Evolutionary conservation across 1,140 invertebrate species (phyloP).

Genomic region (Scaptomyza hsui): DNA sequence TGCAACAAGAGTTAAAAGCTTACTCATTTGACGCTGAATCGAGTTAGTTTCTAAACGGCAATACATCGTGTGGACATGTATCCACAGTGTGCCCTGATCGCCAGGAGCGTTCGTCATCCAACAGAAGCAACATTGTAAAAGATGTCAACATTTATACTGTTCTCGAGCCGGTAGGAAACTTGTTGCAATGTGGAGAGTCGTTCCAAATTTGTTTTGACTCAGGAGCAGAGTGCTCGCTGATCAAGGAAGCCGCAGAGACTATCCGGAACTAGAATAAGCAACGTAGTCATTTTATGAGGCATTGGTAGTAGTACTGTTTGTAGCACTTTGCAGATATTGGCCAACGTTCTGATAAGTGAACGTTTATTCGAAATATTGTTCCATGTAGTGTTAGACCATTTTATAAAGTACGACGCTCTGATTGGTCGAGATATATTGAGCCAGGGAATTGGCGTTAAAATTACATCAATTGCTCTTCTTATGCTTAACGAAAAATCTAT

Average conservation of each 20-base stretch:
- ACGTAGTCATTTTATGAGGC: too few species aligned
- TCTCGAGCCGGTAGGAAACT: neutral
- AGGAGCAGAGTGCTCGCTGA: slow-evolving; percentile 10
- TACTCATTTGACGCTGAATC: too few species aligned
- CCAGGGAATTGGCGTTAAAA: slow-evolving; percentile 9
- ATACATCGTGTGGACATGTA: slow-evolving; percentile 6
- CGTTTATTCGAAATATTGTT: slow-evolving; percentile 17
- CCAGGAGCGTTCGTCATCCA: slow-evolving; percentile 3
- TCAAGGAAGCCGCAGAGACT: slow-evolving; percentile 10
- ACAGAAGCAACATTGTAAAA: slow-evolving; percentile 13
- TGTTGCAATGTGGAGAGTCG: slow-evolving; percentile 3
- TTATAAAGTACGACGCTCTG: too few species aligned
- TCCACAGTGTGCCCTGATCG: slow-evolving; percentile 16
- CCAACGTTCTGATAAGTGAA: slow-evolving; percentile 21
- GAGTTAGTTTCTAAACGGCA: neutral
- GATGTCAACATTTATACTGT: slow-evolving; percentile 14
- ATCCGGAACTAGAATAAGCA: slow-evolving; percentile 5
- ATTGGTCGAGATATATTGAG: slow-evolving; percentile 33
- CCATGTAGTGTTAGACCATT: too few species aligned
- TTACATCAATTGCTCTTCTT: neutral
- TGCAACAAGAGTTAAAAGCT: slow-evolving; percentile 9
- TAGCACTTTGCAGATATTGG: slow-evolving; percentile 30
- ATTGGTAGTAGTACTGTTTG: slow-evolving; percentile 20
- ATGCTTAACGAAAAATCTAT: too few species aligned
- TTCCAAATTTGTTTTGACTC: slow-evolving; percentile 4